Evolutionary conservation across 2,888 invertebrate genomes (phyloP), one percentile per base, ranked within the genome.

Genomic region (Epirrita christyi): DNA sequence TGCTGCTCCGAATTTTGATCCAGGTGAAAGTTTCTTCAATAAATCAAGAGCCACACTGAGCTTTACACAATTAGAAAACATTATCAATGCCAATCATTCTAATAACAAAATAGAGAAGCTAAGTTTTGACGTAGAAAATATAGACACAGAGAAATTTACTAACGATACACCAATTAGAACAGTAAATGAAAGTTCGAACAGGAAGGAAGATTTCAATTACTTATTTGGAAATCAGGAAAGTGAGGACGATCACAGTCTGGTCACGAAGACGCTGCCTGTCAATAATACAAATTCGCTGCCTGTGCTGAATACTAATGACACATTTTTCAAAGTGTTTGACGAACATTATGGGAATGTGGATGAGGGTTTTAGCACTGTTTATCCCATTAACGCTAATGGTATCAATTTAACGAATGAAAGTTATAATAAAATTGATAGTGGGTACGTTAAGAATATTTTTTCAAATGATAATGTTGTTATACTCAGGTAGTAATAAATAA

Each of bases 1-100:
- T 11, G 48, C n/a, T 13, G 71, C 15, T 49, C 55, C 75, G 76
- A 78, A 85, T 81, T 64, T 75, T 57, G 71, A 83, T 75, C 73
- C 68, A 57, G 74, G 78, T 67, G 85, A 86, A 84, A 84, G 78
- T 70, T 40, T 38, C 8, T 48, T 48, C 11, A 15, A 48, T 37
- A 46, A 29, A 28, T n/a, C 41, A 9, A 43, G 8, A 11, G 13
- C 10, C 11, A 42, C 15, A 21, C 36, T 40, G 0, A 47, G 77
- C 72, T 67, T 73, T 48, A 76, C 75, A 66, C 70, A 72, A 63
- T 77, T 81, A 58, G 77, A 78, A 61, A 72, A 73, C 47, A 57
- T 68, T 3, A 75, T 80, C 56, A 76, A 80, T 58, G 50, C 59
- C 32, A 69, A 64, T 37, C 56, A 50, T 40, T 46, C 38, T 11